Evolutionary conservation across 2,797 vertebrate species (phyloP), one percentile per base, ranked within the genome.

Genomic region (Enteromius thamalakanensis): DNA sequence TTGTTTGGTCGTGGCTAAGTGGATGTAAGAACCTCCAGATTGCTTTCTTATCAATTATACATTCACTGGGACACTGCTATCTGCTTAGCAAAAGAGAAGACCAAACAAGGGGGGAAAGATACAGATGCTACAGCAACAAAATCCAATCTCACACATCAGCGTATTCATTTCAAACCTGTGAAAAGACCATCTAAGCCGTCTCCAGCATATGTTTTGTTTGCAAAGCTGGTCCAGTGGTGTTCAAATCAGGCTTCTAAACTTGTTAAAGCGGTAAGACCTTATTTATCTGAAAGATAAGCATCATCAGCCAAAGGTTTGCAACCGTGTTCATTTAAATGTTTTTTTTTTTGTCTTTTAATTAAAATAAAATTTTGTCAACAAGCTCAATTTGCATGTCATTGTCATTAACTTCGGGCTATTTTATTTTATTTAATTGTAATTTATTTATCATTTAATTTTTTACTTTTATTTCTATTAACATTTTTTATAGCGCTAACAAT

Each of bases 41-140:
- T 83, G 65, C 75, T 70, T 42, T 78, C 40, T 83, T 78, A 64
- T 83, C 65, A 83, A 78, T 83, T 77, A 83, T 83, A 78, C 82
- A 78, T 77, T 49, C 21, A 19, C 65, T 69, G 26, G 4, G 49
- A 77, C 74, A 76, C 37, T 55, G 62, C 58, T 23, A 69, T 69
- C 51, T 23, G 67, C 26, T 40, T 53, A 55, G 47, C 32, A 53
- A 47, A 47, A 53, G 40, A 62, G 62, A 75, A 67, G 19, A 17
- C 1, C 47, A 85, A 42, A 71, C 17, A 11, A n/a, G 51, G 65
- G 34, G 14, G 29, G 55, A 64, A 58, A 68, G 10, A 67, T 11
- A 55, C 47, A 76, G n/a, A 82, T 3, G 7, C 81, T 29, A 40
- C 32, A 53, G 49, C 6, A 23, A n/a, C 34, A 32, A 67, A 71